phyloP scores from a whole-genome alignment of 2,113 vertebrate genomes.

The Notarius quadriscutis region DNA sequence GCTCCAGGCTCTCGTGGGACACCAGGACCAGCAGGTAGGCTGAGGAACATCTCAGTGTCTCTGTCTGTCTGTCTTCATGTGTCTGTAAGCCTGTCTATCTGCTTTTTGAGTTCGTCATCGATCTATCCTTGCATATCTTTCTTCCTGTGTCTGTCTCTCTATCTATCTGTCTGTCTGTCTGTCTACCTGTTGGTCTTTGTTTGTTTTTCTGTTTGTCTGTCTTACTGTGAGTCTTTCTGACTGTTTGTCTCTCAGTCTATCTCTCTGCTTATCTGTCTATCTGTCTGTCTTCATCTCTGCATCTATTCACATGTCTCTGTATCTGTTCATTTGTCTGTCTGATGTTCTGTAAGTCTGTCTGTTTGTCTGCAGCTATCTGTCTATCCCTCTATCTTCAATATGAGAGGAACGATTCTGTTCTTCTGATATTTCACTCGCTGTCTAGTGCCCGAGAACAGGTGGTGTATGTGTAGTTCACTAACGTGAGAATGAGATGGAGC shows the following conservation, averaged over 20 bases:
- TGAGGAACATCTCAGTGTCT: not conserved
- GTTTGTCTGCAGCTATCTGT: not conserved
- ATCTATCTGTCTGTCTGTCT: not conserved
- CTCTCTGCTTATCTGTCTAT: not conserved
- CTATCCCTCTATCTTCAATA: not conserved
- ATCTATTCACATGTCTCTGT: too few relatives aligned
- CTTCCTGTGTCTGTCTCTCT: not conserved
- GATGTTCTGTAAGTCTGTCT: not conserved
- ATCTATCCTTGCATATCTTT: not conserved
- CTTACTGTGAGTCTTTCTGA: not conserved
- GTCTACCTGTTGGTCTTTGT: not conserved
- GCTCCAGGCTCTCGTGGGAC: conserved; percentile 77
- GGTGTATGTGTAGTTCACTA: not conserved
- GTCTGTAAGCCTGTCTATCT: not conserved
- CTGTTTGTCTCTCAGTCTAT: too few relatives aligned
- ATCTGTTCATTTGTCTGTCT: not conserved
- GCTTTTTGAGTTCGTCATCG: not conserved
- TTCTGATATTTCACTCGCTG: not conserved
- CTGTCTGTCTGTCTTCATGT: not conserved
- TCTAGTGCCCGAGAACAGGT: not conserved
- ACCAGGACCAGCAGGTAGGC: conserved; percentile 80
- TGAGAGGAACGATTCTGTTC: not conserved
- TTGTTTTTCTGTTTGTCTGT: not conserved
- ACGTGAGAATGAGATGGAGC: not conserved
- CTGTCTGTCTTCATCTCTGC: not conserved